A percentile compares a stretch with the other conserved stretches of the same genome.
Conservation (phyloP, 1,140 invertebrate species). For the Uloborus diversus region DNA sequence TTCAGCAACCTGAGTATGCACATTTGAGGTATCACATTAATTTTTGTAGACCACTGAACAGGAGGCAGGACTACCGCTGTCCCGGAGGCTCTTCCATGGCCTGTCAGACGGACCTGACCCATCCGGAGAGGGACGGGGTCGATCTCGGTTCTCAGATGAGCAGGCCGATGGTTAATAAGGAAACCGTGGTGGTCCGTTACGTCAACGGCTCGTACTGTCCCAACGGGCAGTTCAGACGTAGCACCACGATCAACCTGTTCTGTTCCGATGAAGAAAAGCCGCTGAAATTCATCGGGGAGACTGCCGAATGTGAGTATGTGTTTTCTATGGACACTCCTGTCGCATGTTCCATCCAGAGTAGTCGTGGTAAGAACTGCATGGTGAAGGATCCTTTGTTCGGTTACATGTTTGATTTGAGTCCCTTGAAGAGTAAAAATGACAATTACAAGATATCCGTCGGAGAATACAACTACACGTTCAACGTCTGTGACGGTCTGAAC, state of each 20-base stretch:
- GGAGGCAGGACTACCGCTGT: constrained; percentile 5
- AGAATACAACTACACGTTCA: constrained; percentile 63
- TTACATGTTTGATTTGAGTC: constrained; percentile 62
- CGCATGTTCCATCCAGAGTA: constrained; percentile 61
- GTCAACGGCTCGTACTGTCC: constrained; percentile 36
- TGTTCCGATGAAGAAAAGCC: constrained; percentile 11
- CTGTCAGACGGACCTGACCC: constrained; percentile 2
- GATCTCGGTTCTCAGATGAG: constrained; percentile 18
- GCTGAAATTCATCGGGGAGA: constrained; percentile 51
- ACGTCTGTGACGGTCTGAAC: constrained; percentile 64
- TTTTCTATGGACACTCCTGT: constrained; percentile 64
- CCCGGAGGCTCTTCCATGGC: constrained; percentile 34
- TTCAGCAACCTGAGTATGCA: background rate
- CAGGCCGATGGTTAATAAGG: constrained; percentile 2
- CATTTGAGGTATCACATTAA: constrained; percentile 42
- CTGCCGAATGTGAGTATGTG: constrained; percentile 63
- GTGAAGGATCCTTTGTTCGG: constrained; percentile 63
- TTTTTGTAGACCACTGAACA: constrained; percentile 43
- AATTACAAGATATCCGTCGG: constrained; percentile 57
- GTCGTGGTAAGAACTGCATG: constrained; percentile 60
- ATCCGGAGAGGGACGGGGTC: background rate
- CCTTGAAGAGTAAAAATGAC: constrained; percentile 56
- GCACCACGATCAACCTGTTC: constrained; percentile 34
- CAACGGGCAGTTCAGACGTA: constrained; percentile 2
- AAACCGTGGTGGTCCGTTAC: constrained; percentile 30